Base-by-base conservation (phyloP, 1,140 invertebrate species). In the Drosophila ficusphila region DNA sequence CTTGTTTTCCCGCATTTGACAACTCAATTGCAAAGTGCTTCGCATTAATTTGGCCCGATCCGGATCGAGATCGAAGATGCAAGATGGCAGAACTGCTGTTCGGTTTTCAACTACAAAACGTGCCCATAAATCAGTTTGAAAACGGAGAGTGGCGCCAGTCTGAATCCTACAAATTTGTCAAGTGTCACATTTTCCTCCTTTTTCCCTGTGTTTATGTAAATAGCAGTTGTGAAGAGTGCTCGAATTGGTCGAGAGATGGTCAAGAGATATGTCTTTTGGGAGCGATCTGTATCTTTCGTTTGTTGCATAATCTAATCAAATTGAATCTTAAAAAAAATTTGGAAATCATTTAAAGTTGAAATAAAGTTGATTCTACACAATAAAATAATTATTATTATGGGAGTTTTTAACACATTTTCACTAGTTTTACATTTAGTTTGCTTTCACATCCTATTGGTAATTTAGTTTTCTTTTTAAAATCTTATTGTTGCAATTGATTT, bases 51-150 rank as follows among this genome's bases (percentile, higher is more conserved):
- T 4, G 53, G 33, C 52, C 25, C 51, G 9, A 44, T 54, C 51
- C 53, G 48, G 18, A 29, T 33, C 4, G 31, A 57, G 41, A 33
- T 41, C 39, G 5, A 9, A 53, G 81, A 9, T 46, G 2, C 81
- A 85, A n/a, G n/a, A n/a, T n/a, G n/a, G n/a, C n/a, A n/a, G n/a
- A n/a, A 88, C 81, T 86, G 81, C 81, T 81, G 81, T 86, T 86
- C 46, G 70, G 79, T 57, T 70, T 64, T 19, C 19, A 18, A 14
- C 9, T 48, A 51, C 34, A 41, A 42, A 38, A 18, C 14, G 36
- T 7, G 31, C 27, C 31, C 64, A 83, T 85, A 83, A 83, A 83
- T 83, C 79, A 79, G 79, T 9, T 36, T 9, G 25, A n/a, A 49
- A 38, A 51, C 8, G 14, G 42, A 67, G 23, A 42, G 44, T 52